Evolutionary conservation across 2,888 invertebrate species (phyloP).

Genomic region (Flexamia atlantica): DNA sequence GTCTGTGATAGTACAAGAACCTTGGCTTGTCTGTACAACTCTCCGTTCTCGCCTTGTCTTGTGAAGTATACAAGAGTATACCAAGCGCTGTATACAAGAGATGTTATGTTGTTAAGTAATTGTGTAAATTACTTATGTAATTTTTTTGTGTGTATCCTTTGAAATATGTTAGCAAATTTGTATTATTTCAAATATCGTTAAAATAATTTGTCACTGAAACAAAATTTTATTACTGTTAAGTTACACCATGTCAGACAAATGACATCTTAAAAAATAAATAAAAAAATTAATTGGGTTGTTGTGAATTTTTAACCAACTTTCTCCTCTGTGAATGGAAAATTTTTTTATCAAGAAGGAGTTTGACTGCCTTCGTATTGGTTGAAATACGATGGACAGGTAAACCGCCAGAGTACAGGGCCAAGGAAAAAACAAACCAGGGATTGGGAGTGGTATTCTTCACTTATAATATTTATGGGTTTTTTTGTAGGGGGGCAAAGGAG

Average conservation of each 20-base stretch:
- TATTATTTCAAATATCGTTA: conserved; percentile 42
- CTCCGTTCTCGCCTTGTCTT: conserved; percentile 25
- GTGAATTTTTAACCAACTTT: too few relatives aligned
- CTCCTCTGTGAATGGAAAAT: too few relatives aligned
- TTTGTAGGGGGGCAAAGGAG: too few relatives aligned
- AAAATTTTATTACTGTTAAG: conserved; percentile 41
- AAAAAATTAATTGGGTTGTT: not conserved
- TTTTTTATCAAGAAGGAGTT: too few relatives aligned
- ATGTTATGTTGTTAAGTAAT: conserved; percentile 47
- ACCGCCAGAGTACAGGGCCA: too few relatives aligned
- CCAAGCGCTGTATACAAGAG: too few relatives aligned
- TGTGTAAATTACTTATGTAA: conserved; percentile 8
- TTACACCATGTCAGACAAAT: conserved; percentile 2
- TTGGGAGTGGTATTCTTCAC: too few relatives aligned
- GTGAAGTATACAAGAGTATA: conserved; percentile 58
- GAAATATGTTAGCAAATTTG: conserved; percentile 46
- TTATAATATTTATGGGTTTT: too few relatives aligned
- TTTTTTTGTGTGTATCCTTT: conserved; percentile 41
- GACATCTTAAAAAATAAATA: conserved; percentile 33
- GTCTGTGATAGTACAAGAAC: too few relatives aligned
- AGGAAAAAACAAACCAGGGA: too few relatives aligned
- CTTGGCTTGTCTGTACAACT: conserved; percentile 30
- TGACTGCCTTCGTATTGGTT: too few relatives aligned
- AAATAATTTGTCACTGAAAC: conserved; percentile 40
- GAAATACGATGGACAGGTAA: too few relatives aligned